A percentile compares a stretch with the other conserved stretches of the same genome.
Conservation (phyloP, 2,888 invertebrate genomes). For the Pimpla rufipes region DNA sequence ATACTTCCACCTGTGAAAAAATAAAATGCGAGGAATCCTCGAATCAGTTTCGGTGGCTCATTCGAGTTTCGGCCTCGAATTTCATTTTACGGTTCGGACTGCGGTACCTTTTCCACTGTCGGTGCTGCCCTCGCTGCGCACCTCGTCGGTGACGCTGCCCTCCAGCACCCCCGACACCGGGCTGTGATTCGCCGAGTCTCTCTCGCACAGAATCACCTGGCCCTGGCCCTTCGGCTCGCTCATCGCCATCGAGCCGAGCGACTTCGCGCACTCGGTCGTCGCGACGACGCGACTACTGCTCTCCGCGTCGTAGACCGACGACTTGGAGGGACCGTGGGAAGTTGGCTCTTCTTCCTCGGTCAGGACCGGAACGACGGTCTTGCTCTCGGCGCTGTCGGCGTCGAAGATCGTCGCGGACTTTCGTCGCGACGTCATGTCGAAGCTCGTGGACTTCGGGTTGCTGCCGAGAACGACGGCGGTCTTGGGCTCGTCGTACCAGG, state of each 20-base stretch:
- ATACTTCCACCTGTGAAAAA: constrained; percentile 81
- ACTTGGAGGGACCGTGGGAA: constrained; percentile 43
- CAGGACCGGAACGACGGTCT: constrained; percentile 79
- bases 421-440: constrained; percentile 74
- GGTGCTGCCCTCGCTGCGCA: constrained; percentile 89
- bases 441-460: constrained; percentile 76
- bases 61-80: constrained; percentile 39
- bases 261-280: constrained; percentile 57
- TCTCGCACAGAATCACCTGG: constrained; percentile 83
- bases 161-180: constrained; percentile 90
- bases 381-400: neutral
- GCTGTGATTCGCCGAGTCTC: constrained; percentile 93
- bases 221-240: constrained; percentile 77
- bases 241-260: constrained; percentile 25
- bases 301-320: constrained; percentile 27
- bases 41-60: constrained; percentile 9
- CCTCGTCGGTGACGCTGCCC: constrained; percentile 83
- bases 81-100: constrained; percentile 72
- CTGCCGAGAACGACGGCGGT: constrained; percentile 77
- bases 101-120: constrained; percentile 92
- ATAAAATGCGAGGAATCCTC: constrained; percentile 45
- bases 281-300: constrained; percentile 38
- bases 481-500: constrained; percentile 76
- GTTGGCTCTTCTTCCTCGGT: constrained; percentile 83
- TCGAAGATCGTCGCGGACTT: constrained; percentile 59